Evolutionary conservation across 30 jellyfish, hydroid and myxozoan genomes (phyloP).

Genomic region (Aurelia aurita complex sp. Pacific): DNA sequence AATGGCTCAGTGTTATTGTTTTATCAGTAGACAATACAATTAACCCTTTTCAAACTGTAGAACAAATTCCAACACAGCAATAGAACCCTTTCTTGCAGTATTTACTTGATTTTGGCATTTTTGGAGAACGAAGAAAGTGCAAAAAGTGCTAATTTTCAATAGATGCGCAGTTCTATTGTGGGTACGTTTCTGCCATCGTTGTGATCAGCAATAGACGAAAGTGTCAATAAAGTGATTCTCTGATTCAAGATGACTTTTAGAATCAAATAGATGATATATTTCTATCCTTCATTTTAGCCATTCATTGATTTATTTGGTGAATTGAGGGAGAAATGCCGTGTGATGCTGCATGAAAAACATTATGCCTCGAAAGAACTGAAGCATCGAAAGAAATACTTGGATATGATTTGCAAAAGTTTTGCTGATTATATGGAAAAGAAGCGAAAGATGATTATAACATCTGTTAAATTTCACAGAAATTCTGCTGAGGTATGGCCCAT

Average conservation of each 20-base stretch:
- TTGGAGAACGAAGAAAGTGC: too few relatives aligned
- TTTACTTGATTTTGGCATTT: too few relatives aligned
- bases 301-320: conserved; percentile 70
- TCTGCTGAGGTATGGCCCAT: conserved; percentile 53
- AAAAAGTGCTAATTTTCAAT: too few relatives aligned
- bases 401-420: conserved; percentile 72
- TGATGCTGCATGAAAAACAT: conserved; percentile 65
- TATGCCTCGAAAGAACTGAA: conserved; percentile 65
- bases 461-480: conserved; percentile 68
- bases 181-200: background rate
- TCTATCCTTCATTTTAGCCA: conserved; percentile 31
- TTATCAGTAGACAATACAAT: too few relatives aligned
- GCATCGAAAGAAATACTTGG: conserved; percentile 70
- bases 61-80: too few relatives aligned
- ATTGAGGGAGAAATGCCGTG: conserved; percentile 59
- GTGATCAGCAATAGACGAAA: background rate
- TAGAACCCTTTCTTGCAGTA: too few relatives aligned
- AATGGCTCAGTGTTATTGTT: too few relatives aligned
- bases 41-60: too few relatives aligned
- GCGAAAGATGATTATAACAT: conserved; percentile 47
- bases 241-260: background rate
- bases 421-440: conserved; percentile 79
- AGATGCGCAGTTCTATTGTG: too few relatives aligned
- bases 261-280: background rate
- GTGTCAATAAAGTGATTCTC: background rate